Percentiles rank a stretch among this genome's conserved stretches.
Evolutionary conservation across 2,113 vertebrate genomes (phyloP).

Genomic region (Dicrurus megarhynchus): DNA sequence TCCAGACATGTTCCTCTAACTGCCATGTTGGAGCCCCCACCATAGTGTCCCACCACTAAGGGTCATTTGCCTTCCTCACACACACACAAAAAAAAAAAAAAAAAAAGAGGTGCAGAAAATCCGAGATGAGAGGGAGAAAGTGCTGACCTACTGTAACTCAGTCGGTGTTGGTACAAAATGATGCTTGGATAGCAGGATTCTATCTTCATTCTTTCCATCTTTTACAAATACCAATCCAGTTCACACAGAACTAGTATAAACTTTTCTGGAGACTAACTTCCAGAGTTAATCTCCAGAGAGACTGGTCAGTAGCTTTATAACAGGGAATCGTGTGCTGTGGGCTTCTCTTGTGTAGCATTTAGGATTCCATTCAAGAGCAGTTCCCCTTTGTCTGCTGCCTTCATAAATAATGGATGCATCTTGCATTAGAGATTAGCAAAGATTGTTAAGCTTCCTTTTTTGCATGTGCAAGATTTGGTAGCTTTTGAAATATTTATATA

Average conservation of each 20-base stretch:
- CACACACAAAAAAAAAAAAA: rapidly evolving
- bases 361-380: constrained; percentile 52
- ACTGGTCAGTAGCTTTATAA: constrained; percentile 8
- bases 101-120: neutral
- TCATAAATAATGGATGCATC: constrained; percentile 73
- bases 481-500: constrained; percentile 70
- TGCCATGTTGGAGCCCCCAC: neutral
- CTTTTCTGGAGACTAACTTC: neutral
- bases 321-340: neutral
- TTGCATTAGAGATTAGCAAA: constrained; percentile 70
- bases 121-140: neutral
- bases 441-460: constrained; percentile 59
- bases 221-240: neutral
- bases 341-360: neutral
- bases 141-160: neutral
- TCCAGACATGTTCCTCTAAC: neutral
- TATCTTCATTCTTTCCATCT: neutral
- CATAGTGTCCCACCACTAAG: neutral
- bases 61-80: neutral
- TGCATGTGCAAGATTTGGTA: constrained; percentile 35
- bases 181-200: neutral
- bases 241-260: neutral
- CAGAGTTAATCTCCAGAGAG: neutral
- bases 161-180: neutral
- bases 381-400: constrained; percentile 51